Conservation (phyloP, 2,797 vertebrate species). For the Phrynocephalus vlangalii region DNA sequence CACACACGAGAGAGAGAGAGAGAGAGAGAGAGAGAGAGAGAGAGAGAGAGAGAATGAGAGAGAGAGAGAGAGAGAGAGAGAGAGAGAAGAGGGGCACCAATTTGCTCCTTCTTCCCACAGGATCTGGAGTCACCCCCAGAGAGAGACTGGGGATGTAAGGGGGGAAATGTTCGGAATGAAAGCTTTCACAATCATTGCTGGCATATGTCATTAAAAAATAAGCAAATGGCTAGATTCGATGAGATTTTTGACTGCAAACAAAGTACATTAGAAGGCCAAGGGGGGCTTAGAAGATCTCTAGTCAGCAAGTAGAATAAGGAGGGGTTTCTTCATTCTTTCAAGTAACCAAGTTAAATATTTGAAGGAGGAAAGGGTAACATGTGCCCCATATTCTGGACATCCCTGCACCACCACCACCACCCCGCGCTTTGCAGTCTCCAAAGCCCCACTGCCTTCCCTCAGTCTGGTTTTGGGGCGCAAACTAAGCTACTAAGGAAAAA, state of each 20-base stretch:
- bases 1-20: too few relatives aligned
- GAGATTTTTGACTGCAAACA: slow-evolving; percentile 67
- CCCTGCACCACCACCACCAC: too few relatives aligned
- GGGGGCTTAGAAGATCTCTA: slow-evolving; percentile 22
- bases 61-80: too few relatives aligned
- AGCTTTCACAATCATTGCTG: slow-evolving; percentile 65
- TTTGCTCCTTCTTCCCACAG: too few relatives aligned
- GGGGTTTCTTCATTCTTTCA: background rate
- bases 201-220: slow-evolving; percentile 54
- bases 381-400: too few relatives aligned
- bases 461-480: too few relatives aligned
- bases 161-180: slow-evolving; percentile 62
- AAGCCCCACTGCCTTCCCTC: too few relatives aligned
- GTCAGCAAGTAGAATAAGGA: slow-evolving; percentile 9
- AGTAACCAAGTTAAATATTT: too few relatives aligned
- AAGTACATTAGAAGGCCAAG: slow-evolving; percentile 40
- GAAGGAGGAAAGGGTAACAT: too few relatives aligned
- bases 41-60: slow-evolving; percentile 18
- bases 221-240: slow-evolving; percentile 63
- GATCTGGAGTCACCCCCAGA: slow-evolving; percentile 3
- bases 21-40: too few relatives aligned
- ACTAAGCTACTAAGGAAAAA: too few relatives aligned
- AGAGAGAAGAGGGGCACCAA: background rate
- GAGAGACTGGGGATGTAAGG: slow-evolving; percentile 54
- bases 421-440: too few relatives aligned